Evolutionary conservation across 1,140 invertebrate species (phyloP).

Genomic region (Drosophila arizonae): DNA sequence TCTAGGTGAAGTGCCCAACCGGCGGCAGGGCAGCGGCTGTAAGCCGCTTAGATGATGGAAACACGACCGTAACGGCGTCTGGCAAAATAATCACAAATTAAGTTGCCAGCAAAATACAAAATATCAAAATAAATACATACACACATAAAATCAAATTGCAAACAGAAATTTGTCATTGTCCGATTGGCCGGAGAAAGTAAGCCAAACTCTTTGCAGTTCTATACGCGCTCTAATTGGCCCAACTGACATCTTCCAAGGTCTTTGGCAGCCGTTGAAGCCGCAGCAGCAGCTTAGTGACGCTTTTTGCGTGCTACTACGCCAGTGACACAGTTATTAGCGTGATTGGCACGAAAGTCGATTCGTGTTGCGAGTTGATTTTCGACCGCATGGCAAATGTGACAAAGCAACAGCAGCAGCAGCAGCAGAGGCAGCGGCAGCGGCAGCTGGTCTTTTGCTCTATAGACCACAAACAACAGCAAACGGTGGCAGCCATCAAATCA

Average conservation of each 20-base stretch:
- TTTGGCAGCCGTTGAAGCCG: slow-evolving; percentile 19
- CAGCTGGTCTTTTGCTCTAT: slow-evolving; percentile 23
- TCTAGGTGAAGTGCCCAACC: slow-evolving; percentile 7
- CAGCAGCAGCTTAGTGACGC: slow-evolving; percentile 61
- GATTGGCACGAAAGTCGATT: slow-evolving; percentile 70
- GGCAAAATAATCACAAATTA: slow-evolving; percentile 47
- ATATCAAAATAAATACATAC: slow-evolving; percentile 33
- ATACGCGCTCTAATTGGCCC: slow-evolving; percentile 59
- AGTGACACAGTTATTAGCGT: slow-evolving; percentile 77
- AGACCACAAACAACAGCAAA: slow-evolving; percentile 48
- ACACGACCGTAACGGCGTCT: slow-evolving; percentile 53
- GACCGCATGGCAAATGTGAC: slow-evolving; percentile 49
- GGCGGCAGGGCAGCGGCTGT: slow-evolving; percentile 16
- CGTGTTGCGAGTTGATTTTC: slow-evolving; percentile 19
- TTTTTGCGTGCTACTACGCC: slow-evolving; percentile 50
- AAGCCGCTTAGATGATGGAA: slow-evolving; percentile 65
- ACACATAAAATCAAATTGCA: slow-evolving; percentile 7
- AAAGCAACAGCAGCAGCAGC: slow-evolving; percentile 4
- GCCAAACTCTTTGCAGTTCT: slow-evolving; percentile 53
- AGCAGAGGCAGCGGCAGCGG: too few relatives aligned
- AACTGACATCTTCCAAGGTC: slow-evolving; percentile 66
- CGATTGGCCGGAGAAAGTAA: slow-evolving; percentile 62
- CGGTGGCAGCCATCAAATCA: slow-evolving; percentile 63
- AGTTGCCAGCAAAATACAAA: slow-evolving; percentile 49
- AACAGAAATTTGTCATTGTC: slow-evolving; percentile 66